Percentiles rank a stretch among this genome's conserved stretches.
phyloP scores from a whole-genome alignment of 2,113 vertebrate genomes.

The Protobothrops mucrosquamatus region DNA sequence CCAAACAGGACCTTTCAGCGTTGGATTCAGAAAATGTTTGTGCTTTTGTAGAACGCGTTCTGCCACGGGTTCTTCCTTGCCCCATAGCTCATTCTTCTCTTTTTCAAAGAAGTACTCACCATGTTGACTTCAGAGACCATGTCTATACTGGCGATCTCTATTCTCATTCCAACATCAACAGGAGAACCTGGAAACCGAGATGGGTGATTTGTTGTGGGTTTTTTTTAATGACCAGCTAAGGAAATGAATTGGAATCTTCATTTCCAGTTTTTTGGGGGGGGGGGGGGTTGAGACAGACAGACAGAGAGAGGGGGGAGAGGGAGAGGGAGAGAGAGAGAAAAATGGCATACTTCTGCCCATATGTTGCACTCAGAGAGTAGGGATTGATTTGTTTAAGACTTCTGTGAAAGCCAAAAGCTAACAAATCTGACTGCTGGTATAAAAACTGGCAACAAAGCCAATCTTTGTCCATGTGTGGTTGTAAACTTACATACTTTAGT shows the following conservation, averaged over 20 bases:
- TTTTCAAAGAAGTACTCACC: constrained; percentile 76
- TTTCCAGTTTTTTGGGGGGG: not conserved
- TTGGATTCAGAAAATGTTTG: constrained; percentile 9
- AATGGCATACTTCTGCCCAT: not conserved
- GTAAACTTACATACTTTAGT: not conserved
- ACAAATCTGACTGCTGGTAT: not conserved
- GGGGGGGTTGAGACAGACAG: too few relatives aligned
- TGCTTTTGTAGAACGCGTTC: not conserved
- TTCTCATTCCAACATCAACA: constrained; percentile 91
- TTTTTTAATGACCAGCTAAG: not conserved
- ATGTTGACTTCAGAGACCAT: constrained; percentile 96
- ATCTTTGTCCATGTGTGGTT: not conserved
- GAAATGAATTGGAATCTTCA: not conserved
- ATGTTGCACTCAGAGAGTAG: not conserved
- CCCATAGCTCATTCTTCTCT: too few relatives aligned
- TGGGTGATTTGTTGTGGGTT: not conserved
- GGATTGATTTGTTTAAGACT: not conserved
- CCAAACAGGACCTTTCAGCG: constrained; percentile 14
- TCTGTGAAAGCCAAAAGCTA: not conserved
- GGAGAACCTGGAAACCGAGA: constrained; percentile 77
- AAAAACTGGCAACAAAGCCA: not conserved
- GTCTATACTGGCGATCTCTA: constrained; percentile 91
- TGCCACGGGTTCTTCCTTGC: not conserved
- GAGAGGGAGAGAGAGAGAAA: too few relatives aligned
- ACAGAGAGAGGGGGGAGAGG: too few relatives aligned